Evolutionary conservation across 1,140 invertebrate genomes (phyloP).

Genomic region (Scaptomyza graminum): DNA sequence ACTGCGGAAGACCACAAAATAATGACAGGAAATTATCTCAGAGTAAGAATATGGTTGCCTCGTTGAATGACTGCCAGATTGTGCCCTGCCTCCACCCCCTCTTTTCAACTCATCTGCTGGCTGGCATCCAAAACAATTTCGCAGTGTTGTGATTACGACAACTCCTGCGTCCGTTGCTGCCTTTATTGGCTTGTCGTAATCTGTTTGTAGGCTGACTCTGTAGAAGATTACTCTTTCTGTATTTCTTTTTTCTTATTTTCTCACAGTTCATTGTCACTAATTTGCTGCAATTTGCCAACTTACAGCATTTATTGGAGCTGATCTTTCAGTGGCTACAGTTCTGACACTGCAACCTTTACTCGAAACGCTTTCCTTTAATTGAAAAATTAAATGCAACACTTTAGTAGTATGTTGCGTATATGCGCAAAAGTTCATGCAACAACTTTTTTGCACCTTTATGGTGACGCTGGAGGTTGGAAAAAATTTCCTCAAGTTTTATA

Average conservation of each 20-base stretch:
- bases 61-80: conserved; percentile 20
- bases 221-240: too few relatives aligned
- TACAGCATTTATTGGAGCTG: conserved; percentile 16
- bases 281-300: conserved; percentile 45
- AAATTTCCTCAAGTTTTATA: conserved; percentile 74
- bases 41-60: conserved; percentile 56
- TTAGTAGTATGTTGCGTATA: not conserved
- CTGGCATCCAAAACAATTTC: conserved; percentile 78
- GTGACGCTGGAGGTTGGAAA: conserved; percentile 36
- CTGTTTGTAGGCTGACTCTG: conserved; percentile 33
- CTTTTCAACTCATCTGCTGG: conserved; percentile 22
- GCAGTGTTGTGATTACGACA: conserved; percentile 67
- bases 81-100: not conserved
- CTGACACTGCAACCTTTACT: not conserved
- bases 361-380: conserved; percentile 51
- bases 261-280: conserved; percentile 32
- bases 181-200: conserved; percentile 49
- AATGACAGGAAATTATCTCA: conserved; percentile 82
- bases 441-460: conserved; percentile 72
- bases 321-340: too few relatives aligned
- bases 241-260: not conserved
- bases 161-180: conserved; percentile 5
- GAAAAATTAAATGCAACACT: conserved; percentile 65
- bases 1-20: conserved; percentile 82
- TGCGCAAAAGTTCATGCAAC: conserved; percentile 54